Evolutionary conservation across 64 coral and sea anemone genomes (phyloP).

Genomic region (Stylophora pistillata): DNA sequence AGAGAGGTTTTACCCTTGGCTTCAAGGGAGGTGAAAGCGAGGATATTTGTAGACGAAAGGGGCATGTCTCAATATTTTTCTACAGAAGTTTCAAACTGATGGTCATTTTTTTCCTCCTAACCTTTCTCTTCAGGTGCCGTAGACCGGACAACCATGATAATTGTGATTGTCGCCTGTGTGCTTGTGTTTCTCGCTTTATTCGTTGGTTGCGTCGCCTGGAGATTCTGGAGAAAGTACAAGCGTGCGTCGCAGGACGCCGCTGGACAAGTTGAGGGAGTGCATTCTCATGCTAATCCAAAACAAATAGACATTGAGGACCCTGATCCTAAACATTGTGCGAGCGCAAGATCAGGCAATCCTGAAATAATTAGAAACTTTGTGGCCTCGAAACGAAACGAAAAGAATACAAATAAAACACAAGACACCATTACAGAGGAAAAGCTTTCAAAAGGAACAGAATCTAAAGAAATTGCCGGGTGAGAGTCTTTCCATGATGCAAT

Average conservation of each 20-base stretch:
- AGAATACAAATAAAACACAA: constrained; percentile 65
- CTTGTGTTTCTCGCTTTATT: constrained; percentile 58
- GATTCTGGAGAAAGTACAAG: constrained; percentile 60
- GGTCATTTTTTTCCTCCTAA: not conserved
- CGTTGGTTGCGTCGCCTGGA: constrained; percentile 76
- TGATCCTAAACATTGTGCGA: constrained; percentile 47
- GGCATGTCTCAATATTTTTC: too few species aligned
- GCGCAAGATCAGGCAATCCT: constrained; percentile 50
- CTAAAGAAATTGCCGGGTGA: constrained; percentile 34
- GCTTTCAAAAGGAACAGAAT: not conserved
- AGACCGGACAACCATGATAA: constrained; percentile 37
- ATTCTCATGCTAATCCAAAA: constrained; percentile 55
- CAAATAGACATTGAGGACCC: constrained; percentile 71
- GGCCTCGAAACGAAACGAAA: constrained; percentile 41
- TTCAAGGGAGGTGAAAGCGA: too few species aligned
- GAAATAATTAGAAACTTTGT: constrained; percentile 94
- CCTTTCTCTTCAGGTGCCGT: not conserved
- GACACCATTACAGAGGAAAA: constrained; percentile 27
- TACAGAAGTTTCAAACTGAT: too few species aligned
- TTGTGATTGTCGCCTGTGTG: constrained; percentile 59
- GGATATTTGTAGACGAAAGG: too few species aligned
- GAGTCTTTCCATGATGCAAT: not conserved
- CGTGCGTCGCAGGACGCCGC: constrained; percentile 41
- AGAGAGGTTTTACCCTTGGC: too few species aligned
- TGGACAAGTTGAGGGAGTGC: constrained; percentile 1